A percentile compares a stretch with the other conserved stretches of the same genome.
phyloP scores from a whole-genome alignment of 2,113 vertebrate genomes.

The Azemiops feae region DNA sequence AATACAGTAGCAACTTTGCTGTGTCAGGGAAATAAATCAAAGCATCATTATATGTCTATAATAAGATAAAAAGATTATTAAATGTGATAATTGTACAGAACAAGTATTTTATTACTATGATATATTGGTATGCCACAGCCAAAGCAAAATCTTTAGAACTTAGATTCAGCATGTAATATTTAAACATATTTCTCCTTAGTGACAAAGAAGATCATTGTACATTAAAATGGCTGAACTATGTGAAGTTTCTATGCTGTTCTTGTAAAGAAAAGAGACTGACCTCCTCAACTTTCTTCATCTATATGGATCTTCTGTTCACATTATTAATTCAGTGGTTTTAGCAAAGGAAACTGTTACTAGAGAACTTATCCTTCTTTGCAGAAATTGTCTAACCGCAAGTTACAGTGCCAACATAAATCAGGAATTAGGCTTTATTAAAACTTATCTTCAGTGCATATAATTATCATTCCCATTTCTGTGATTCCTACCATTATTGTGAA shows the following conservation, averaged over 20 bases:
- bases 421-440: not conserved
- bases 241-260: not conserved
- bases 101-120: conserved; percentile 1
- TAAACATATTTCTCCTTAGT: not conserved
- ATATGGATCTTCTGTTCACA: not conserved
- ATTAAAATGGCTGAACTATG: not conserved
- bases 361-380: not conserved
- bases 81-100: not conserved
- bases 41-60: not conserved
- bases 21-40: not conserved
- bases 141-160: not conserved
- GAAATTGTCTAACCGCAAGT: not conserved
- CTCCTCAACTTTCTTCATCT: not conserved
- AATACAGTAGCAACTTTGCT: not conserved
- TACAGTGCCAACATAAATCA: not conserved
- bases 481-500: not conserved
- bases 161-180: not conserved
- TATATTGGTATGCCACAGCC: not conserved
- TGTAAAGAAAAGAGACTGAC: not conserved
- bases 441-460: not conserved
- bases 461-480: not conserved
- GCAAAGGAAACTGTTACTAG: not conserved
- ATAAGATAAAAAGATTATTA: not conserved
- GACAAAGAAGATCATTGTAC: not conserved
- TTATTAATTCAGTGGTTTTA: not conserved